Base-by-base conservation (phyloP, 1,140 invertebrate genomes). In the Trachymyrmex septentrionalis region DNA sequence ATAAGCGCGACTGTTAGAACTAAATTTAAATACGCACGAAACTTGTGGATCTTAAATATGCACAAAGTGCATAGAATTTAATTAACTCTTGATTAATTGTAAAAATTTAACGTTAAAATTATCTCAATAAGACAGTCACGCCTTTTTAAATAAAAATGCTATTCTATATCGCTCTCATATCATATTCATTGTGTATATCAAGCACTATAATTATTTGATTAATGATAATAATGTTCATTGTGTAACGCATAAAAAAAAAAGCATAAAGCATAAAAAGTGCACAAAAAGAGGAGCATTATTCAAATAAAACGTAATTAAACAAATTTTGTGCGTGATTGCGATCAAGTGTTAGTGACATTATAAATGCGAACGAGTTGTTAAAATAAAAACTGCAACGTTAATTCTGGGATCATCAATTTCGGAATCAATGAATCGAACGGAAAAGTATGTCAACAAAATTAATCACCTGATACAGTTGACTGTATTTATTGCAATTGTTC, bases 371-470 rank as follows among this genome's bases (percentile, higher is more conserved):
- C 38, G 14, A 16, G 10, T 5, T 50, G 14, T 6, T 14, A 1
- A 61, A 61, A 81, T 27, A 10, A 82, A 21, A 21, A 7, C 12
- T 7, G 21, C 9, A 14, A 57, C 1, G 30, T n/a, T n/a, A 16
- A 50, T 72, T 30, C 7, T 21, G 14, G 3, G 0, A 61, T 63
- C 27, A 19, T 61, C 4, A 2, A 34, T 84, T 59, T 21, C 55
- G 19, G 3, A 21, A 21, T 48, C 12, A 12, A 61, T n/a, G 16
- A 50, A 63, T 2, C 16, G 9, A 24, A 9, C 19, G 14, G 10
- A 19, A 16, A 75, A 73, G 14, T 44, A 30, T 7, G 16, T 63
- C 30, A 75, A 57, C 44, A 57, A 84, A n/a, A 84, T 61, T 73
- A 55, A 80, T 69, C 21, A 34, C 2, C 34, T 2, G n/a, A n/a